These are phyloP conservation scores for Acronicta aceris DNA, from an alignment of 2,888 invertebrate genomes.

Conservation along the genomic window DNA sequence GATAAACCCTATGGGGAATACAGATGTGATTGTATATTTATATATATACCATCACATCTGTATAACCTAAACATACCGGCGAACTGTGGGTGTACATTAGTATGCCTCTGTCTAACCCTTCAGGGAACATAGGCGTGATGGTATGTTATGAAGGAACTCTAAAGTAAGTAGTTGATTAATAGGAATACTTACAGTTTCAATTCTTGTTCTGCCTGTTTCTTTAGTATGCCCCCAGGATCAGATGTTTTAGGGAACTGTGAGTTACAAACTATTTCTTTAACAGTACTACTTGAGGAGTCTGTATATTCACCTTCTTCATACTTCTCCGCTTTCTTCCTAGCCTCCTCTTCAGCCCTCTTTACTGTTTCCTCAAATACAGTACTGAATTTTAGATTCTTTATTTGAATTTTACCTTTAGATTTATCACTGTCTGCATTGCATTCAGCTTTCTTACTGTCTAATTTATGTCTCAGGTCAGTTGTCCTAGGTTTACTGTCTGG, in stretches of 20 bases:
- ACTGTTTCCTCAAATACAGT: slow-evolving; percentile 91
- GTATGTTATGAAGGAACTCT: too few relatives aligned
- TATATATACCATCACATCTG: too few relatives aligned
- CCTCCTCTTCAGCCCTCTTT: slow-evolving; percentile 90
- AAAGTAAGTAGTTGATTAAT: too few relatives aligned
- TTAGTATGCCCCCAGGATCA: slow-evolving; percentile 84
- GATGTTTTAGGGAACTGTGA: slow-evolving; percentile 84
- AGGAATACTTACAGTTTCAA: slow-evolving; percentile 82
- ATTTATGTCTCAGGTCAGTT: slow-evolving; percentile 66
- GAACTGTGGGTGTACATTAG: too few relatives aligned
- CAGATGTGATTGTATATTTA: too few relatives aligned
- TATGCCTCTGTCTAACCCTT: too few relatives aligned
- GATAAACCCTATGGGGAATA: too few relatives aligned
- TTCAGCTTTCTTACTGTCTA: slow-evolving; percentile 72
- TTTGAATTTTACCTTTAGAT: slow-evolving; percentile 90
- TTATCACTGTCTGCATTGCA: slow-evolving; percentile 74
- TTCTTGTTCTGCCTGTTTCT: slow-evolving; percentile 84
- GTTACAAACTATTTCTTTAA: slow-evolving; percentile 75
- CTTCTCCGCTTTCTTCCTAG: slow-evolving; percentile 89
- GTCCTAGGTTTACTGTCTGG: slow-evolving; percentile 68
- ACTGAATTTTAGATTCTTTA: slow-evolving; percentile 92
- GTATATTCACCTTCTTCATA: slow-evolving; percentile 91
- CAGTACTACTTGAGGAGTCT: slow-evolving; percentile 79
- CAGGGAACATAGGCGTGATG: too few relatives aligned
- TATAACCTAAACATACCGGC: too few relatives aligned